These are phyloP conservation scores for Pampusana beccarii DNA, from an alignment of 2,113 vertebrate genomes.

Conservation along the genomic window DNA sequence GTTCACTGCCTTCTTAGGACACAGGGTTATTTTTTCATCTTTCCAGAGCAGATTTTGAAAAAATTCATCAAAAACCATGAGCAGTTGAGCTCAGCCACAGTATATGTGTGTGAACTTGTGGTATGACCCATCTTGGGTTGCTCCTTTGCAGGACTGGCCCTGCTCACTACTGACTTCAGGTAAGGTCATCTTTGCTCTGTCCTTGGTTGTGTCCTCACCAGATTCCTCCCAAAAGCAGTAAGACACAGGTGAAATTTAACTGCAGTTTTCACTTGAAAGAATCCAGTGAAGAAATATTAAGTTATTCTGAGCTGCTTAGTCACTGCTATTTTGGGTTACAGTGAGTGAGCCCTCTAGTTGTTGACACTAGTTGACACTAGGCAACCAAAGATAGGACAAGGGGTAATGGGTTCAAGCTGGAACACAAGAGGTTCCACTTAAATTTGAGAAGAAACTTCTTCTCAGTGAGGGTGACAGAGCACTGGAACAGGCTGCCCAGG, in stretches of 20 bases:
- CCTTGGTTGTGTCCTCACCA: not conserved
- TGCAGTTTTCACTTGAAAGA: not conserved
- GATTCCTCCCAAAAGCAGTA: not conserved
- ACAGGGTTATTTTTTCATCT: not conserved
- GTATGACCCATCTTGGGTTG: not conserved
- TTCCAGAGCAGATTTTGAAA: not conserved
- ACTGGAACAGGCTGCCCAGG: no score
- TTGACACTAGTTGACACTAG: not conserved
- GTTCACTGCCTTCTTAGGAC: not conserved
- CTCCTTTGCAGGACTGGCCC: rapidly evolving
- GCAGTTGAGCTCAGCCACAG: not conserved
- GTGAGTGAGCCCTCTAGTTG: not conserved
- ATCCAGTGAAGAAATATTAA: not conserved
- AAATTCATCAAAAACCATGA: not conserved
- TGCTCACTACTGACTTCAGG: not conserved
- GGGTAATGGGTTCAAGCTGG: no score
- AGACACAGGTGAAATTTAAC: not conserved
- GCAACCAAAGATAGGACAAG: no score
- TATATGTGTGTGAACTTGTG: not conserved
- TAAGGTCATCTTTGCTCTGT: not conserved
- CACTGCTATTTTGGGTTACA: not conserved
- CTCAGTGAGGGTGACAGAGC: no score
- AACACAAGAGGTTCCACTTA: no score
- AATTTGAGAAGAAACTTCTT: no score
- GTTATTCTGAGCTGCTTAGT: not conserved